Conservation (phyloP, 2,797 vertebrate genomes). For the Nyctalus aviator region DNA sequence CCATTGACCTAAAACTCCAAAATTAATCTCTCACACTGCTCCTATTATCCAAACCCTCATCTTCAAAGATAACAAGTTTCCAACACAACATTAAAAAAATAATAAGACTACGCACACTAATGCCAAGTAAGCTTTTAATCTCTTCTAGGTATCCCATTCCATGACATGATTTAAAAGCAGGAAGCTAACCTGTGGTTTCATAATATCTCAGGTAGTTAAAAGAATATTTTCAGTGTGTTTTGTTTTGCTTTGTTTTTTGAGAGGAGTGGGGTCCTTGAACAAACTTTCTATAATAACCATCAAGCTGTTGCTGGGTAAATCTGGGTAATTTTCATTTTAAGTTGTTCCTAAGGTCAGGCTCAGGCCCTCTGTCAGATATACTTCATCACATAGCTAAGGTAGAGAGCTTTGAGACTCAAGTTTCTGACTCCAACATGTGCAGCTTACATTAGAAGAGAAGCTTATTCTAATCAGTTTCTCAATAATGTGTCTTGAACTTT, state of each 20-base stretch:
- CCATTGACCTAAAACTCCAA: slow-evolving; percentile 20
- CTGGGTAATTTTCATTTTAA: slow-evolving; percentile 21
- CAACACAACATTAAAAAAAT: background rate
- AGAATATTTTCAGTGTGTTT: background rate
- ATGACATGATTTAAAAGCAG: background rate
- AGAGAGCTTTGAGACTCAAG: background rate
- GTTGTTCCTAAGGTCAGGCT: background rate
- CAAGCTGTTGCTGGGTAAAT: background rate
- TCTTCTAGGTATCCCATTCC: background rate
- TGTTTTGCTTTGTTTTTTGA: background rate
- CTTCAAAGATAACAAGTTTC: background rate
- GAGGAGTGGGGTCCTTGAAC: background rate
- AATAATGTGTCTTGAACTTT: background rate
- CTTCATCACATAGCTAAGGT: background rate
- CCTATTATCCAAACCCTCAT: background rate
- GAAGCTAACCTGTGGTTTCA: background rate
- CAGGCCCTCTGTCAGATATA: background rate
- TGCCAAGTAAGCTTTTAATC: background rate
- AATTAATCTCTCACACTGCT: background rate
- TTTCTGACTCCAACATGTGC: background rate
- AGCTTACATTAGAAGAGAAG: background rate
- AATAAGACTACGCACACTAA: slow-evolving; percentile 26
- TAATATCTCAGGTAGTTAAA: background rate
- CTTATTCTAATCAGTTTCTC: background rate
- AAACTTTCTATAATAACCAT: slow-evolving; percentile 16